A percentile compares a stretch with the other conserved stretches of the same genome.
These are phyloP conservation scores for Zaprionus ghesquierei DNA, from an alignment of 1,140 invertebrate species.

Conservation along the genomic window DNA sequence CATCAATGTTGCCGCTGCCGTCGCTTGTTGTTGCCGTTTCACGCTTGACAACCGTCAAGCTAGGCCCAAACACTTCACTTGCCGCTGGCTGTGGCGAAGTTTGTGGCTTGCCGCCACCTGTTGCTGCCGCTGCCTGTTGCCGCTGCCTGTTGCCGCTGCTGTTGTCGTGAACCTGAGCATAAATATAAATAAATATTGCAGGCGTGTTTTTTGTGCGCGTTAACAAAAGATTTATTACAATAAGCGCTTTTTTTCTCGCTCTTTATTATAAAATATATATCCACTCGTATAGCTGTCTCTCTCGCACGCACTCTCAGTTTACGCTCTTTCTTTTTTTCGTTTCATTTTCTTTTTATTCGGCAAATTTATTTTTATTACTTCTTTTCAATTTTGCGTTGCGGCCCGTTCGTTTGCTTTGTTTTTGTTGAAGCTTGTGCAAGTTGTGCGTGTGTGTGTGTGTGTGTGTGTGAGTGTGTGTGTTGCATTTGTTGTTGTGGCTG, in stretches of 20 bases:
- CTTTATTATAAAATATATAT: slow-evolving; percentile 42
- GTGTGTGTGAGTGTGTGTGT: slow-evolving; percentile 11
- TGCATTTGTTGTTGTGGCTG: slow-evolving; percentile 22
- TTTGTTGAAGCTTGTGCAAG: slow-evolving; percentile 65
- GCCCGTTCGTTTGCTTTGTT: slow-evolving; percentile 49
- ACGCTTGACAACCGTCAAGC: slow-evolving; percentile 51
- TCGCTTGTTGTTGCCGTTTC: slow-evolving; percentile 44
- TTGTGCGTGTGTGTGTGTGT: neutral
- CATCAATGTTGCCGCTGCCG: neutral
- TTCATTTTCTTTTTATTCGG: slow-evolving; percentile 48
- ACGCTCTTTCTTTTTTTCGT: slow-evolving; percentile 14
- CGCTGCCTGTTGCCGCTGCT: slow-evolving; percentile 8
- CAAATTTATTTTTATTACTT: slow-evolving; percentile 79
- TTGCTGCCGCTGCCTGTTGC: neutral
- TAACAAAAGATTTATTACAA: slow-evolving; percentile 79
- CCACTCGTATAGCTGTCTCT: neutral
- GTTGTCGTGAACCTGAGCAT: slow-evolving; percentile 64
- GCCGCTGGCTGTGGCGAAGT: slow-evolving; percentile 18
- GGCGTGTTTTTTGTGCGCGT: slow-evolving; percentile 33
- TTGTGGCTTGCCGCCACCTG: neutral
- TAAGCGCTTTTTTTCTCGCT: slow-evolving; percentile 65
- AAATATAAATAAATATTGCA: slow-evolving; percentile 55
- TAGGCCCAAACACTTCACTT: slow-evolving; percentile 46
- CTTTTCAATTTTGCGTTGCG: slow-evolving; percentile 62
- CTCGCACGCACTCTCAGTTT: neutral